Percentiles rank a stretch among this genome's conserved stretches.
Conservation (phyloP, 2,797 vertebrate species). For the Cyclura pinguis region DNA sequence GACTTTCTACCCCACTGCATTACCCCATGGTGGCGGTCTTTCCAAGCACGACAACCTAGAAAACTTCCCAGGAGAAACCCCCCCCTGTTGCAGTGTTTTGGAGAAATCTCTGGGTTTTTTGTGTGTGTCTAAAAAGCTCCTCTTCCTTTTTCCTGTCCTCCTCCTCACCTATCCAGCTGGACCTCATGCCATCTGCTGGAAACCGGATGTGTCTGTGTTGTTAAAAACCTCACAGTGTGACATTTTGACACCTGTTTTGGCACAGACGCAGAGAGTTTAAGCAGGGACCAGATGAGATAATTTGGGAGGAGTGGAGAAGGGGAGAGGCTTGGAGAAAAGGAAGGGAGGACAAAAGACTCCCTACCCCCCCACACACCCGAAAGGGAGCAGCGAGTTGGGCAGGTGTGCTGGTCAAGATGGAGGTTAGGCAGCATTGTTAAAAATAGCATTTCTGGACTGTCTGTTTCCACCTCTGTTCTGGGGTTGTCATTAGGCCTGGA, state of each 20-base stretch:
- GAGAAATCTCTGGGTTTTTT: no score
- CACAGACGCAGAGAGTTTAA: not conserved
- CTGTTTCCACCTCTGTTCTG: not conserved
- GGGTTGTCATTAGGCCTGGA: no score
- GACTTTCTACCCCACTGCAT: no score
- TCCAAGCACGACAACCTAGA: not conserved
- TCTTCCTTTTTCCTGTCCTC: not conserved
- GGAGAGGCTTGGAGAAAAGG: not conserved
- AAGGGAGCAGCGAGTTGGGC: not conserved
- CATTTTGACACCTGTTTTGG: constrained; percentile 37
- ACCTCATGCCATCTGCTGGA: constrained; percentile 20
- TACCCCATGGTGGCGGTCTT: no score
- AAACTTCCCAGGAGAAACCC: no score
- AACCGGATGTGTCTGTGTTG: constrained; percentile 16
- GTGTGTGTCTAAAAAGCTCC: not conserved
- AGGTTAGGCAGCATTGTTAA: not conserved
- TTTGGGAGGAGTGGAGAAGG: not conserved
- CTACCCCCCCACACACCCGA: not conserved
- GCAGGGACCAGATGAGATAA: constrained; percentile 15
- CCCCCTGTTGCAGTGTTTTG: no score
- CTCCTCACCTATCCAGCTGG: not conserved
- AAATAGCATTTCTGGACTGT: not conserved
- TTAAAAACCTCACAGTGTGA: not conserved
- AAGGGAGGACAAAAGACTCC: not conserved
- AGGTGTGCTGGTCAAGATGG: not conserved